phyloP scores from a whole-genome alignment of 1,140 invertebrate genomes.

The Drosophila guanche region DNA sequence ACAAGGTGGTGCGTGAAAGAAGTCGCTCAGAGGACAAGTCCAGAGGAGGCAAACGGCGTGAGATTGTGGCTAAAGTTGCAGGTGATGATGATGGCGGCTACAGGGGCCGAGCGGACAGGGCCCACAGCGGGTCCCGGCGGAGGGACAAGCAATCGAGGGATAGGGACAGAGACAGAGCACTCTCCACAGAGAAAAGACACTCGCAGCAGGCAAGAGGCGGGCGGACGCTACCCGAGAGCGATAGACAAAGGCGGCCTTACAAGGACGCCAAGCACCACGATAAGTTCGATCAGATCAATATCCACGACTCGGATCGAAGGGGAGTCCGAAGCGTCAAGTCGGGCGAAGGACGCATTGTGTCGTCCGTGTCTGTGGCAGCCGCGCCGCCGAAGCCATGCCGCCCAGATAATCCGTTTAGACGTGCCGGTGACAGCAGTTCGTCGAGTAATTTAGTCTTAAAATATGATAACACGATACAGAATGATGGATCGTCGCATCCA shows the following conservation, averaged over 20 bases:
- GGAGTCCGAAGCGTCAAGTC: slow-evolving; percentile 26
- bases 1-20: slow-evolving; percentile 48
- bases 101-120: slow-evolving; percentile 14
- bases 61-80: slow-evolving; percentile 7
- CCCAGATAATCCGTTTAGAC: slow-evolving; percentile 64
- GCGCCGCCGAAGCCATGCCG: slow-evolving; percentile 34
- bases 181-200: slow-evolving; percentile 30
- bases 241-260: slow-evolving; percentile 33
- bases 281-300: slow-evolving; percentile 39
- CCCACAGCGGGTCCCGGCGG: slow-evolving; percentile 31
- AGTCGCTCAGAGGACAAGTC: slow-evolving; percentile 47
- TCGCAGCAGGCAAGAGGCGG: slow-evolving; percentile 15
- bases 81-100: slow-evolving; percentile 30
- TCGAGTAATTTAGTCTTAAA: slow-evolving; percentile 51
- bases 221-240: slow-evolving; percentile 9
- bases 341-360: slow-evolving; percentile 42
- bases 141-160: slow-evolving; percentile 54
- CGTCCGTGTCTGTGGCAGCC: slow-evolving; percentile 44
- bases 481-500: slow-evolving; percentile 16
- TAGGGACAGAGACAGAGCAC: slow-evolving; percentile 1
- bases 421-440: slow-evolving; percentile 50
- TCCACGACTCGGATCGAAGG: slow-evolving; percentile 48
- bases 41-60: slow-evolving; percentile 13
- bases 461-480: slow-evolving; percentile 47
- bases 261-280: slow-evolving; percentile 40